phyloP scores from a whole-genome alignment of 2,888 invertebrate genomes.

The Latrodectus hesperus region DNA sequence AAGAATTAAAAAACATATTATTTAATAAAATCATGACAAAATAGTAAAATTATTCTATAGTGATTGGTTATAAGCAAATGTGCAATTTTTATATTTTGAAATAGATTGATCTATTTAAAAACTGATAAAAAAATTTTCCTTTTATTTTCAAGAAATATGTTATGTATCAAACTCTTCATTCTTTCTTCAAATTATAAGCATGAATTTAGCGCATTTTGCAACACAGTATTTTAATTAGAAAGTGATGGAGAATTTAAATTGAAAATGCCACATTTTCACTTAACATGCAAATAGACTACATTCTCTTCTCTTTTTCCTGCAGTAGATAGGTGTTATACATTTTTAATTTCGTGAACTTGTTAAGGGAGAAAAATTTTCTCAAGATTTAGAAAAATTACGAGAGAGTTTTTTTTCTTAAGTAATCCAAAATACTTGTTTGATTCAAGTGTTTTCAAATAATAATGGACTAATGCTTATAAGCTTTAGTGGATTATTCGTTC shows the following conservation, averaged over 20 bases:
- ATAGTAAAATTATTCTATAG: background rate
- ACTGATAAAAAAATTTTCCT: too few relatives aligned
- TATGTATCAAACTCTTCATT: background rate
- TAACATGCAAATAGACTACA: conserved; percentile 1
- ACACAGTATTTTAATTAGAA: conserved; percentile 35
- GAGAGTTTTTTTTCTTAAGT: background rate
- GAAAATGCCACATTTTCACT: conserved; percentile 19
- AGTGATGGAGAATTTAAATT: conserved; percentile 42
- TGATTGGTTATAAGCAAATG: background rate
- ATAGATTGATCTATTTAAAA: too few relatives aligned
- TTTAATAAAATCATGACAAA: background rate
- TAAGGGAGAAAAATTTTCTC: background rate
- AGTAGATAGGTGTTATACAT: background rate
- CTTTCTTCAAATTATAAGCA: background rate
- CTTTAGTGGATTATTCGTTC: background rate
- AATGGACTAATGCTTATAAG: conserved; percentile 28
- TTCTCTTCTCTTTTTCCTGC: background rate
- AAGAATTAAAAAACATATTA: background rate
- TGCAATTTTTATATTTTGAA: background rate
- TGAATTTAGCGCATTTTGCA: background rate
- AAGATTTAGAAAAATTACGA: too few relatives aligned
- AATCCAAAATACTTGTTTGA: conserved; percentile 8
- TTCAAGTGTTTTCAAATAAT: conserved; percentile 25
- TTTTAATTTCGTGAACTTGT: background rate
- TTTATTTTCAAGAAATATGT: background rate